Percentiles rank a stretch among this genome's conserved stretches.
phyloP scores from a whole-genome alignment of 2,888 invertebrate species.

The Tenthredo livida region DNA sequence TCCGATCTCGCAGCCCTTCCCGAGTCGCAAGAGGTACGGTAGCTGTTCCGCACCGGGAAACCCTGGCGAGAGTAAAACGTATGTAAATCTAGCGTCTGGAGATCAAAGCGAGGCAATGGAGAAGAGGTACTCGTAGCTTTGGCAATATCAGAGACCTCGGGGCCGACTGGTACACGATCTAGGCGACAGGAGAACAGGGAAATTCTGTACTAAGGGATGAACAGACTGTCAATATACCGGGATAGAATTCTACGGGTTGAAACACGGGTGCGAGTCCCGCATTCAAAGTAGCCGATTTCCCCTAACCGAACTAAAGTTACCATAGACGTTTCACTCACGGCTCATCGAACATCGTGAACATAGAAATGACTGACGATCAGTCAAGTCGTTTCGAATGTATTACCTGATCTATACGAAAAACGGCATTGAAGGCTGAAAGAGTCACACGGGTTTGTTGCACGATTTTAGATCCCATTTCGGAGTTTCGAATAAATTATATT shows the following conservation, averaged over 20 bases:
- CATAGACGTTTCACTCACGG: slow-evolving; percentile 2
- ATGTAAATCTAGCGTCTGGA: slow-evolving; percentile 15
- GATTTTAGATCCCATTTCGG: not conserved
- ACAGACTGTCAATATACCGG: slow-evolving; percentile 43
- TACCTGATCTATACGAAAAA: not conserved
- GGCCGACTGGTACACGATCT: slow-evolving; percentile 14
- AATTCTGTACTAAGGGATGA: slow-evolving; percentile 44
- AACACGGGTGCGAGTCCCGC: slow-evolving; percentile 42
- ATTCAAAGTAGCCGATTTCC: slow-evolving; percentile 46
- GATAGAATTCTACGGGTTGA: slow-evolving; percentile 37
- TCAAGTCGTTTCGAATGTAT: not conserved
- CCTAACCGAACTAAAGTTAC: not conserved
- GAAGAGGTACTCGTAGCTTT: slow-evolving; percentile 16
- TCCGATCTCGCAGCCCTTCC: not conserved
- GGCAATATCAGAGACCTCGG: slow-evolving; percentile 30
- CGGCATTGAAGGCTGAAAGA: not conserved
- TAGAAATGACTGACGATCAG: not conserved
- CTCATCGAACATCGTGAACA: slow-evolving; percentile 18
- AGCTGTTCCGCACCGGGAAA: not conserved
- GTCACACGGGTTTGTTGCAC: not conserved
- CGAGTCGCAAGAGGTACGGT: not conserved
- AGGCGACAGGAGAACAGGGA: slow-evolving; percentile 21
- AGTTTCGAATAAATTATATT: not conserved
- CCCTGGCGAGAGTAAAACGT: not conserved
- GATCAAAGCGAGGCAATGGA: slow-evolving; percentile 46